Percentiles rank a stretch among this genome's conserved stretches.
phyloP scores from a whole-genome alignment of 2,113 vertebrate species.

The Clarias magur region DNA sequence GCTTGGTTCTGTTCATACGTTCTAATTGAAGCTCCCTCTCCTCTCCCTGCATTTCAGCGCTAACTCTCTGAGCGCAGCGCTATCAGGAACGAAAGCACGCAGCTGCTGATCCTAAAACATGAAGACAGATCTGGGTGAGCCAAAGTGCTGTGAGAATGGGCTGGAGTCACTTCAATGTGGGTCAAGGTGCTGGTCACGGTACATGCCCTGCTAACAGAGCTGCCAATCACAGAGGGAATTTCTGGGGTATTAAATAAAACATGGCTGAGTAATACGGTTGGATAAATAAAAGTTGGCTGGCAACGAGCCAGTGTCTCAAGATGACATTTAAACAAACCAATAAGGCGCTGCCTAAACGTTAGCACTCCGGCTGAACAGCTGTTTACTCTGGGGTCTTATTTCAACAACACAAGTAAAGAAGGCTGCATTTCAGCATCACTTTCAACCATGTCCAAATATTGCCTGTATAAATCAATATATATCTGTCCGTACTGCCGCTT shows the following conservation, averaged over 20 bases:
- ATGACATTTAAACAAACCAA: slow-evolving; percentile 40
- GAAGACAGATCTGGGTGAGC: slow-evolving; percentile 20
- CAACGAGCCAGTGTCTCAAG: slow-evolving; percentile 22
- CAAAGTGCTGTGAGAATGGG: slow-evolving; percentile 19
- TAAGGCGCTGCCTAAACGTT: neutral
- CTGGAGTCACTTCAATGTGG: slow-evolving; percentile 10
- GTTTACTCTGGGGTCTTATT: slow-evolving; percentile 1
- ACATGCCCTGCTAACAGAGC: slow-evolving; percentile 39
- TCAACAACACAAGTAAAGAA: neutral
- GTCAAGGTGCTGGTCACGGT: slow-evolving; percentile 29
- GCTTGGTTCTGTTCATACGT: neutral
- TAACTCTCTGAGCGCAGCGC: neutral
- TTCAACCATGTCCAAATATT: neutral
- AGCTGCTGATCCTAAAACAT: neutral
- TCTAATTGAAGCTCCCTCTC: neutral
- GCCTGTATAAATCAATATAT: slow-evolving; percentile 6
- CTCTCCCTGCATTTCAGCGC: neutral
- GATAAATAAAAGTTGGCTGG: slow-evolving; percentile 40
- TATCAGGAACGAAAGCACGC: slow-evolving; percentile 10
- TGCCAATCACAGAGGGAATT: slow-evolving; percentile 15
- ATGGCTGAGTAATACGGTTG: slow-evolving; percentile 30
- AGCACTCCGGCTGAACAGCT: neutral
- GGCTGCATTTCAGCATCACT: neutral
- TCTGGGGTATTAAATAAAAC: slow-evolving; percentile 38
- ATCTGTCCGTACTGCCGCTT: neutral